phyloP scores from a whole-genome alignment of 2,888 invertebrate species.

The Brachyopa scutellaris region DNA sequence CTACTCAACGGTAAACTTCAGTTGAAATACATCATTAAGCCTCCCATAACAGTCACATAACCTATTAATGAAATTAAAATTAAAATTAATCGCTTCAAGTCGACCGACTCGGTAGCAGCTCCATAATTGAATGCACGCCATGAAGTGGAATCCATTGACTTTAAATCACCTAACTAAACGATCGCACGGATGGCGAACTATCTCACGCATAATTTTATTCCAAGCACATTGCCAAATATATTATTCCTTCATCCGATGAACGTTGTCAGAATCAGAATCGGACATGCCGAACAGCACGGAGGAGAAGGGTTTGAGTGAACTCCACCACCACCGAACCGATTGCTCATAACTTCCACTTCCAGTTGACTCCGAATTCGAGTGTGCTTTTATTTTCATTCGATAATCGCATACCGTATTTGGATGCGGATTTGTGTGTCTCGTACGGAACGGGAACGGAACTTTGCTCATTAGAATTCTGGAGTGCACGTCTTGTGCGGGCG shows the following conservation, averaged over 20 bases:
- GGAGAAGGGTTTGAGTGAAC: no score
- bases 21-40: conserved; percentile 40
- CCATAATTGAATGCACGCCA: background rate
- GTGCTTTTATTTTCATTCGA: conserved; percentile 51
- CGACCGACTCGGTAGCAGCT: background rate
- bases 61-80: conserved; percentile 55
- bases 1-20: conserved; percentile 35
- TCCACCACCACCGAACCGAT: no score
- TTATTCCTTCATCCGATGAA: background rate
- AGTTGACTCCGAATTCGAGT: background rate
- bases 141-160: conserved; percentile 37
- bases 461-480: conserved; percentile 40
- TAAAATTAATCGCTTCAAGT: conserved; percentile 23
- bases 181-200: conserved; percentile 35
- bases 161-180: conserved; percentile 17
- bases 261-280: background rate
- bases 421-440: background rate
- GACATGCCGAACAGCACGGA: no score
- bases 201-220: conserved; percentile 58
- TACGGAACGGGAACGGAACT: conserved; percentile 34
- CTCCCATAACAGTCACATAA: conserved; percentile 42
- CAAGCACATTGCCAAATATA: conserved; percentile 44
- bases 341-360: background rate
- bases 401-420: conserved; percentile 20
- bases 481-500: conserved; percentile 45